Conservation (phyloP, 2,888 invertebrate species). For the Frankliniella intonsa region DNA sequence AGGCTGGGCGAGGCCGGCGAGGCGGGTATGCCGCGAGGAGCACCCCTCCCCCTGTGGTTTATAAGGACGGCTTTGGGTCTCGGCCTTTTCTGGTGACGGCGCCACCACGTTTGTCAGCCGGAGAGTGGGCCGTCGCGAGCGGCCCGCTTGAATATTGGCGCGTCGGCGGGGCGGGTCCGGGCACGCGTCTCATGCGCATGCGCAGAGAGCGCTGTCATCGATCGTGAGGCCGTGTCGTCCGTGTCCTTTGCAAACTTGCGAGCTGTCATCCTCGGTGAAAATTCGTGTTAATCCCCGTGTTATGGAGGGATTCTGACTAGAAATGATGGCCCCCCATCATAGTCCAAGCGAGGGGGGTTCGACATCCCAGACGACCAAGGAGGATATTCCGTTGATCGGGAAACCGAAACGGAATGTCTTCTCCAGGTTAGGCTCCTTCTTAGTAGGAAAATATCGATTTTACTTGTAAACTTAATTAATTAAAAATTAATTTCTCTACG, state of each 20-base stretch:
- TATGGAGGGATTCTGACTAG: conserved; percentile 35
- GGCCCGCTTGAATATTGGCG: too few species aligned
- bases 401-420: conserved; percentile 55
- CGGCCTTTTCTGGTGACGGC: too few species aligned
- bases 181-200: neutral
- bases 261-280: neutral
- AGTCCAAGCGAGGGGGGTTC: conserved; percentile 36
- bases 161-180: too few species aligned
- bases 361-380: conserved; percentile 52
- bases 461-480: neutral
- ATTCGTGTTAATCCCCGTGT: neutral
- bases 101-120: too few species aligned
- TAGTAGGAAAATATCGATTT: neutral
- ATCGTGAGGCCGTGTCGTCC: neutral
- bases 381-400: conserved; percentile 66
- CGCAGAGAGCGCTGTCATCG: neutral
- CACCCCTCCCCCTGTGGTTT: too few species aligned
- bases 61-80: too few species aligned
- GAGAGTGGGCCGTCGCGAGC: too few species aligned
- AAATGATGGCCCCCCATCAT: conserved; percentile 29
- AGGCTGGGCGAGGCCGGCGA: too few species aligned
- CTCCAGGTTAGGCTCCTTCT: conserved; percentile 54
- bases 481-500: neutral
- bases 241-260: neutral
- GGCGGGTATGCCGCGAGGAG: too few species aligned